These are phyloP conservation scores for Cyanoliseus patagonus DNA, from an alignment of 2,113 vertebrate species.

Conservation along the genomic window DNA sequence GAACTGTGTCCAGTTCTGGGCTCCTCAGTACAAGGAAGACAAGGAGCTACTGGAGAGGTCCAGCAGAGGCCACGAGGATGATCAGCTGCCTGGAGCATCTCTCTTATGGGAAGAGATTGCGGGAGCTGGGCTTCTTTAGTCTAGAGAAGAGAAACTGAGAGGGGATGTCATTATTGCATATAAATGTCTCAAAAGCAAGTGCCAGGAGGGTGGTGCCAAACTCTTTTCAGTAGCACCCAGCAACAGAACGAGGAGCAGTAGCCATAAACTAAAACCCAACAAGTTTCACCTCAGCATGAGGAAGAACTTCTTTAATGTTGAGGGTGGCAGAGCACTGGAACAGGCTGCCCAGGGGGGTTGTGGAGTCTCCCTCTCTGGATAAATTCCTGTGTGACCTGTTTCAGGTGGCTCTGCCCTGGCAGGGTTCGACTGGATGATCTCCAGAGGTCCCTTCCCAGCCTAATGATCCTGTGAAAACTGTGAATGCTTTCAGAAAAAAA, in stretches of 20 bases:
- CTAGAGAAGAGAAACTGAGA: not conserved
- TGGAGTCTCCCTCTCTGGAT: not conserved
- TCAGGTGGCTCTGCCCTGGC: not conserved
- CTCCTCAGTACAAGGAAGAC: not conserved
- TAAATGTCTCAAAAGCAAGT: not conserved
- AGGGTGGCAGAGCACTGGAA: not conserved
- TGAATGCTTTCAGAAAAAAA: not conserved
- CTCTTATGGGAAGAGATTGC: not conserved
- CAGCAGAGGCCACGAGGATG: not conserved
- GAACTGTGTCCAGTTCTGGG: not conserved
- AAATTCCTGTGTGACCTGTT: not conserved
- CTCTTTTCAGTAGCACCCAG: not conserved
- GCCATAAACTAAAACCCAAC: not conserved
- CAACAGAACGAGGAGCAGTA: rapidly evolving
- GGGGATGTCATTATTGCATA: not conserved
- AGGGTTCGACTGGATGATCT: not conserved
- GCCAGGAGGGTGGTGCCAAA: not conserved
- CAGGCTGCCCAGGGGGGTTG: not conserved
- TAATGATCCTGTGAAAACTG: not conserved
- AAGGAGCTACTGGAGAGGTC: not conserved
- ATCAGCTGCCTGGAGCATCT: not conserved
- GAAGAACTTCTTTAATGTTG: not conserved
- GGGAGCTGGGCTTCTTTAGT: not conserved
- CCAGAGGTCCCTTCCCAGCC: not conserved
- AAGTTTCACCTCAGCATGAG: not conserved